Evolutionary conservation across 2,888 invertebrate genomes (phyloP), one percentile per base, ranked within the genome.

Genomic region (Ormyrus nitidulus): DNA sequence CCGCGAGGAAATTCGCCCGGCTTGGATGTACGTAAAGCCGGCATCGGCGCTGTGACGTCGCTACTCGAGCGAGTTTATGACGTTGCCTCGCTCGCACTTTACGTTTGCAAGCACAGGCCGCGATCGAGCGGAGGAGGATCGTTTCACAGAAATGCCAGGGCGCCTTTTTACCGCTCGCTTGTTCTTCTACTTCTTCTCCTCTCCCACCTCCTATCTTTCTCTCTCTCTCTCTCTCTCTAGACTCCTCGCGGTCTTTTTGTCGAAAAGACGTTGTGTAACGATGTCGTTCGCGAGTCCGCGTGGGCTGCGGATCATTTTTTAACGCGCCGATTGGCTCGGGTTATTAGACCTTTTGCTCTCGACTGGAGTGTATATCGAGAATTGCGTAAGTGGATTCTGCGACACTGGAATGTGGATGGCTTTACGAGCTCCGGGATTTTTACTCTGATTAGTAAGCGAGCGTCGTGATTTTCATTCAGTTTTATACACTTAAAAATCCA

Each of bases 61-160:
- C 34, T 0, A 34, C 34, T 34, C 34, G 34, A 4, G 34, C 54
- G 49, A 56, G 48, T 78, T 76, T 78, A 73, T 56, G 73, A 71
- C 46, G 58, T 56, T 13, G 68, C 79, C 69, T 49, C 46, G 4
- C 59, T 59, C 59, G 6, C 59, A 11, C 46, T 44, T 11, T 58
- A 53, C 49, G 53, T 62, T 53, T 62, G 62, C 19, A 34, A 34
- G 13, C 51, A 5, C 19, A 10, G 49, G 9, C 13, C 10, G 59
- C 74, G 74, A 58, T 74, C 59, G 46, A 58, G 66, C 10, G 48
- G 10, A 13, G 49, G n/a, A 65, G 59, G 10, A 59, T 53, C 61
- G 44, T 72, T 62, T 53, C 62, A 9, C 53, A 10, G 56, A 70
- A 68, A 58, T 53, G 53, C 19, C 65, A 6, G 9, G 9, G 19